Percentiles rank a stretch among this genome's conserved stretches.
Conservation (phyloP, 2,888 invertebrate species). For the Crossocerus cetratus region DNA sequence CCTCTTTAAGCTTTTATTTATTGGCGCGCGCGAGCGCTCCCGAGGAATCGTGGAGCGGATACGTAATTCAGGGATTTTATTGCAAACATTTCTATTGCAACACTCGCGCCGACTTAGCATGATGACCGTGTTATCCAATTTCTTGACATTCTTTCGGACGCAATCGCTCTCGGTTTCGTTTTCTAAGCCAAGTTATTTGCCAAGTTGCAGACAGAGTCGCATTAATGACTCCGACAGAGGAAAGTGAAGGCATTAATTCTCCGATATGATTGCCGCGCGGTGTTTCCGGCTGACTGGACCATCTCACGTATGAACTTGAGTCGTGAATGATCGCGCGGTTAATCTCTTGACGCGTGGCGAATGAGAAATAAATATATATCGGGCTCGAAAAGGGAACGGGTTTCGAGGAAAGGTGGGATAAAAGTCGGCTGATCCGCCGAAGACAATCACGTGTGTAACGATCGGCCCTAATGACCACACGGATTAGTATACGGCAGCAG, state of each 20-base stretch:
- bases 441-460: slow-evolving; percentile 59
- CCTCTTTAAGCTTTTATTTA: too few species aligned
- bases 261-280: background rate
- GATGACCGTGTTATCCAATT: too few species aligned
- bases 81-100: too few species aligned
- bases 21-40: too few species aligned
- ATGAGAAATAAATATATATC: slow-evolving; percentile 50
- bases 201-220: too few species aligned
- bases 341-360: slow-evolving; percentile 39
- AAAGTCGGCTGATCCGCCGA: slow-evolving; percentile 38
- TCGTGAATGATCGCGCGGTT: slow-evolving; percentile 11
- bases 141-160: too few species aligned
- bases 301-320: slow-evolving; percentile 2
- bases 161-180: too few species aligned
- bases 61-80: too few species aligned
- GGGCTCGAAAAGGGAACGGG: slow-evolving; percentile 34
- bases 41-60: too few species aligned
- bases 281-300: slow-evolving; percentile 2
- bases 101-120: too few species aligned
- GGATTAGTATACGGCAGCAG: slow-evolving; percentile 54
- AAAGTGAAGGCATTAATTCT: background rate
- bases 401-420: slow-evolving; percentile 33
- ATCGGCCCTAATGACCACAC: slow-evolving; percentile 63
- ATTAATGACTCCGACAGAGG: too few species aligned
- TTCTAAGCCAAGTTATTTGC: too few species aligned